Evolutionary conservation across 2,113 vertebrate genomes (phyloP).

Genomic region (Corynorhinus townsendii): DNA sequence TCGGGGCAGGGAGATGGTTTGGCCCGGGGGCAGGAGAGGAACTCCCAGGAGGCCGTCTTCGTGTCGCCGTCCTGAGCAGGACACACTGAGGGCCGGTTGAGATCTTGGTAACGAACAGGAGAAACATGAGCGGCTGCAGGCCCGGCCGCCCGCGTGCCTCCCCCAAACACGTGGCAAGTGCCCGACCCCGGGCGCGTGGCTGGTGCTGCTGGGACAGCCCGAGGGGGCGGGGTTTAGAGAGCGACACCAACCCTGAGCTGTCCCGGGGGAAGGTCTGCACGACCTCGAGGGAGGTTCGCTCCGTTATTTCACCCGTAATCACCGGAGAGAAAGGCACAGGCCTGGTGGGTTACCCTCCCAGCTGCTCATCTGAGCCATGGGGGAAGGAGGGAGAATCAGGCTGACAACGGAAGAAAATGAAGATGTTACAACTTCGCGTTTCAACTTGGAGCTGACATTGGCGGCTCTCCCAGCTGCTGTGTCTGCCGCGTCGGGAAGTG

Average conservation of each 20-base stretch:
- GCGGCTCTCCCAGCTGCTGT: conserved; percentile 54
- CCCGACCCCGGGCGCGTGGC: too few species aligned
- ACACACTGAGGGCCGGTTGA: not conserved
- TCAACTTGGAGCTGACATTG: conserved; percentile 74
- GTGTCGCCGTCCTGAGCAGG: too few species aligned
- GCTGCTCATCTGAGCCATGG: not conserved
- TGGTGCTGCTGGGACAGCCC: not conserved
- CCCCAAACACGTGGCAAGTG: not conserved
- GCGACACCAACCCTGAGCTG: not conserved
- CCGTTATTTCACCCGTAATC: not conserved
- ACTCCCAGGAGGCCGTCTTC: too few species aligned
- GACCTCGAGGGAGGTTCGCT: not conserved
- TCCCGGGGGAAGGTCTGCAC: not conserved
- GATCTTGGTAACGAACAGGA: not conserved
- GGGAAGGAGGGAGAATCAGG: not conserved
- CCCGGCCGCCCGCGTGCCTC: not conserved
- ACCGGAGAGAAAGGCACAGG: not conserved
- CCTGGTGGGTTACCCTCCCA: not conserved
- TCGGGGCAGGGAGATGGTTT: too few species aligned
- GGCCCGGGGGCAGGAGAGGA: not conserved
- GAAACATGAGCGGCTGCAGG: not conserved
- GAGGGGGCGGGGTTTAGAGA: not conserved
- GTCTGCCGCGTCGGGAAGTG: conserved; percentile 63
- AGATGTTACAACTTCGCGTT: conserved; percentile 56
- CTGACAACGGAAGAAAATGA: conserved; percentile 26